Evolutionary conservation across 1,140 invertebrate species (phyloP), one percentile per base, ranked within the genome.

Genomic region (Apis mellifera): DNA sequence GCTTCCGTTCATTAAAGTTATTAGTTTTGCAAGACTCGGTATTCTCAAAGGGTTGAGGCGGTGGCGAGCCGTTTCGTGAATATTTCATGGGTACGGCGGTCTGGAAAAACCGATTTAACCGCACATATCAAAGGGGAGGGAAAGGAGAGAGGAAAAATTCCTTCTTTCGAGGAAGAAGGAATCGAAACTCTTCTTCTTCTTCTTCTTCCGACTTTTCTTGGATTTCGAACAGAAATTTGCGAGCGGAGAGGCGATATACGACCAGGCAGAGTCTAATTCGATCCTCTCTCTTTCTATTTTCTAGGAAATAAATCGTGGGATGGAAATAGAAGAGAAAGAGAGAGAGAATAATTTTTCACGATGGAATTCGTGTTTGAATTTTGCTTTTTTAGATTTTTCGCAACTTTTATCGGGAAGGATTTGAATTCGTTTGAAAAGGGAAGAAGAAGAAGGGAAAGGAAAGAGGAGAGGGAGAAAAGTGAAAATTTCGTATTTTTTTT

Each of bases 1-100:
- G 70, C 77, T 57, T 26, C n/a, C n/a, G 83, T 87, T 88, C 86
- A 87, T 88, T 88, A 88, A 87, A 85, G 79, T 88, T 88, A 88
- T 88, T 88, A 88, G 83, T 88, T 88, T 87, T 85, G 86, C 60
- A 78, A 85, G 83, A 87, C 74, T 65, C 85, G 23, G 74, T 87
- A 84, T 81, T 55, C 78, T 86, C 85, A 87, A 86, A 86, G 86
- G 75, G 76, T 72, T 60, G 62, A n/a, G n/a, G 70, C 73, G 68
- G 32, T 0, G 32, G 32, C 32, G 32, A 42, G 32, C 32, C 77
- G 85, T 83, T 87, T 84, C 78, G 77, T 77, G 86, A 77, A 81
- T 87, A 87, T 84, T 87, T 84, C 65, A 65, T 62, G 60, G 54
- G 52, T 26, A 72, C 72, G 60, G 68, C 26, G 59, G n/a, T 60